Conservation (phyloP, 2,113 vertebrate genomes). For the Platanista minor region DNA sequence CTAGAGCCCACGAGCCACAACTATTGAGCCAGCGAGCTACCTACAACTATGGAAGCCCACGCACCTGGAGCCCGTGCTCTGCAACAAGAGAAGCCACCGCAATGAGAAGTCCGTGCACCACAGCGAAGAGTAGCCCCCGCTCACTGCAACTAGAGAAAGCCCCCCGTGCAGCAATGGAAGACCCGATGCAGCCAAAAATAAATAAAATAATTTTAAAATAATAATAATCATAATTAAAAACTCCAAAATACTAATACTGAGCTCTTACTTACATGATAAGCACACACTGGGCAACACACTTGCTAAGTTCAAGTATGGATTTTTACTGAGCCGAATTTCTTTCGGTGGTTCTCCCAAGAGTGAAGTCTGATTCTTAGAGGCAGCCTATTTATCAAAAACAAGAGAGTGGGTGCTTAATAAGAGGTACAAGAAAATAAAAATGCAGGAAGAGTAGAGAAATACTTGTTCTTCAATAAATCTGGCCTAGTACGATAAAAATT, state of each 20-base stretch:
- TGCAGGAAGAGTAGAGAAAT: neutral
- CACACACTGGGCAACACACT: slow-evolving; percentile 93
- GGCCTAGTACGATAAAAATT: neutral
- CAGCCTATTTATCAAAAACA: slow-evolving; percentile 75
- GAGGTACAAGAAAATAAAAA: neutral
- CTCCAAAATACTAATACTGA: neutral
- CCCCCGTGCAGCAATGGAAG: too few relatives aligned
- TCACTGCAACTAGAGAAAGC: too few relatives aligned
- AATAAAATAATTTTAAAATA: too few relatives aligned
- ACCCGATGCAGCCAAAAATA: too few relatives aligned
- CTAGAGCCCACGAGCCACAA: too few relatives aligned
- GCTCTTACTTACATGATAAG: slow-evolving; percentile 84
- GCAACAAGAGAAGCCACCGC: too few relatives aligned
- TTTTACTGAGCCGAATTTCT: slow-evolving; percentile 94
- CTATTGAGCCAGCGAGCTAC: too few relatives aligned
- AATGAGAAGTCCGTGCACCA: too few relatives aligned
- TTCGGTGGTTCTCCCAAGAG: slow-evolving; percentile 95
- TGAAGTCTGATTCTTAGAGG: slow-evolving; percentile 88
- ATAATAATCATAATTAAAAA: neutral
- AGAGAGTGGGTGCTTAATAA: neutral
- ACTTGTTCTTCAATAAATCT: neutral
- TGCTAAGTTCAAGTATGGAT: slow-evolving; percentile 96
- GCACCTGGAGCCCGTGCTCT: too few relatives aligned
- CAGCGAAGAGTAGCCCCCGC: too few relatives aligned
- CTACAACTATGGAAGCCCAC: too few relatives aligned